These are phyloP conservation scores for Druceiella hillmani DNA, from an alignment of 2,888 invertebrate genomes.

Conservation along the genomic window DNA sequence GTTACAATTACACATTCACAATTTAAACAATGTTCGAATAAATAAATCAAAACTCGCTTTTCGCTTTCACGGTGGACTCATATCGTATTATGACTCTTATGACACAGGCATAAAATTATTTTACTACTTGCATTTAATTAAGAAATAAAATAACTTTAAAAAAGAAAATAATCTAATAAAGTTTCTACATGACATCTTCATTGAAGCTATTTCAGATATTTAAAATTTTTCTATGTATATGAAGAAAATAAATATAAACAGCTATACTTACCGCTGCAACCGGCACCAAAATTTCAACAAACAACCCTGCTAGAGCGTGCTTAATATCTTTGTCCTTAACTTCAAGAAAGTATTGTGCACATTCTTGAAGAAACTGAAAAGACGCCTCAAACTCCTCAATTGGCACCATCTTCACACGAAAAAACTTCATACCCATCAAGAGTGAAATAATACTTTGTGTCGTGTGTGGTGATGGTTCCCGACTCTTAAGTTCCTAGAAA, in stretches of 20 bases:
- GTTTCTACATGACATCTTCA: no score
- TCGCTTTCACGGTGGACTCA: no score
- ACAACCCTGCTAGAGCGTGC: constrained; percentile 94
- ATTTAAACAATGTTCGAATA: no score
- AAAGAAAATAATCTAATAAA: no score
- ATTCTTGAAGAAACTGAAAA: constrained; percentile 97
- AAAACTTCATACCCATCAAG: constrained; percentile 99
- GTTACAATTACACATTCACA: no score
- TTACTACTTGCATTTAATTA: no score
- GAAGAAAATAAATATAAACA: background rate
- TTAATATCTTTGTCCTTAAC: constrained; percentile 97
- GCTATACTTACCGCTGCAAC: constrained; percentile 84
- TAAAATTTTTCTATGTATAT: no score
- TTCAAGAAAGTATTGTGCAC: constrained; percentile 96
- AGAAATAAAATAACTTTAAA: no score
- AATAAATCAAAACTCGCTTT: no score
- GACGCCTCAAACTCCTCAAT: constrained; percentile 99
- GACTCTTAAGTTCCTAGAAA: constrained; percentile 53
- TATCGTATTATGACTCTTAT: no score
- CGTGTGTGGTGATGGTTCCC: constrained; percentile 85
- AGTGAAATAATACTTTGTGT: constrained; percentile 95
- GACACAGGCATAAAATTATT: no score
- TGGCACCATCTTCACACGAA: constrained; percentile 91
- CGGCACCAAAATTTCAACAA: constrained; percentile 97
- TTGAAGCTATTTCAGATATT: no score